A percentile compares a stretch with the other conserved stretches of the same genome.
phyloP scores from a whole-genome alignment of 2,888 invertebrate genomes.

The Dendrolimus houi region DNA sequence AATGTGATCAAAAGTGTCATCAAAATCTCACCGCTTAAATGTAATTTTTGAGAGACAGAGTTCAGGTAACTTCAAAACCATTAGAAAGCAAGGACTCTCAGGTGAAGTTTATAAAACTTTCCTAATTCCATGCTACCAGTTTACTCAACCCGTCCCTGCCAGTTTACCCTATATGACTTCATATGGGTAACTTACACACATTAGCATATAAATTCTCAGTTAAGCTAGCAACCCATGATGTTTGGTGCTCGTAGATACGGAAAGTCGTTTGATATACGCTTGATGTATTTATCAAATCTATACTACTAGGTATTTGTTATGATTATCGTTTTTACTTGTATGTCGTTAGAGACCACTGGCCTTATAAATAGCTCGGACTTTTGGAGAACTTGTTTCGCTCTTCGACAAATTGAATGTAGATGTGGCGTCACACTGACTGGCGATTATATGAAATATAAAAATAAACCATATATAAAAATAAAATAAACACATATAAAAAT shows the following conservation, averaged over 20 bases:
- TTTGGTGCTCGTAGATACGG: not conserved
- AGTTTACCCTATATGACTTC: not conserved
- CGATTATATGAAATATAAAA: too few species aligned
- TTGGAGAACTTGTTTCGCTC: too few species aligned
- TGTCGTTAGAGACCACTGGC: too few species aligned
- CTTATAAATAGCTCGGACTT: too few species aligned
- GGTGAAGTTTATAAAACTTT: not conserved
- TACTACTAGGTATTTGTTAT: not conserved
- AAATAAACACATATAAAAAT: too few species aligned
- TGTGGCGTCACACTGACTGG: too few species aligned
- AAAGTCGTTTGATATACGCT: not conserved
- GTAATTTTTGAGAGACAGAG: too few species aligned
- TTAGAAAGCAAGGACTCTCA: not conserved
- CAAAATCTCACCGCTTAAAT: too few species aligned
- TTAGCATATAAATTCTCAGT: not conserved
- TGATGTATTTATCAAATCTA: not conserved
- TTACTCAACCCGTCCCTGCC: not conserved
- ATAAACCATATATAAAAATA: too few species aligned
- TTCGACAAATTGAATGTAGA: too few species aligned
- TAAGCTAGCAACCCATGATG: not conserved
- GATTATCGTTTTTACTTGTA: too few species aligned
- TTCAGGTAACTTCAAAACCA: not conserved
- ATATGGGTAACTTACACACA: not conserved
- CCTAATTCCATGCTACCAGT: not conserved
- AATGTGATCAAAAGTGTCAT: too few species aligned